A percentile compares a stretch with the other conserved stretches of the same genome.
These are phyloP conservation scores for Neomorphus geoffroyi DNA, from an alignment of 2,797 vertebrate species.

Conservation along the genomic window DNA sequence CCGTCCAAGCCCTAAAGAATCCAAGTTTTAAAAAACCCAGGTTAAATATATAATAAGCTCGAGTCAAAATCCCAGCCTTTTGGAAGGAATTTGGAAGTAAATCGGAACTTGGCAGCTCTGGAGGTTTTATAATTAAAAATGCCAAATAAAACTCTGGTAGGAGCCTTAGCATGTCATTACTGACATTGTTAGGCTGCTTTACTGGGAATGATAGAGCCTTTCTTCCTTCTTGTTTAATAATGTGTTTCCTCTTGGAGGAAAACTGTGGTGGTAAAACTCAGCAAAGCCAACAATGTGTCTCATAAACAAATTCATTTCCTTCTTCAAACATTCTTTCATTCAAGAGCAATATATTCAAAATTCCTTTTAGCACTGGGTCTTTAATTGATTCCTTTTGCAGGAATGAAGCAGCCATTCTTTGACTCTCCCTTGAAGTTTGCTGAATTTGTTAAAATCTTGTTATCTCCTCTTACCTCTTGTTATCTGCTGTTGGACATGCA, in stretches of 20 bases:
- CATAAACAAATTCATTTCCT: slow-evolving; percentile 58
- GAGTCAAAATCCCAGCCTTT: background rate
- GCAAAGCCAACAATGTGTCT: slow-evolving; percentile 36
- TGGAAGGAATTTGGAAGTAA: background rate
- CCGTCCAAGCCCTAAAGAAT: background rate
- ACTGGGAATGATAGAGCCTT: background rate
- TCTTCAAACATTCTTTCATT: slow-evolving; percentile 57
- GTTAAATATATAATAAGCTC: background rate
- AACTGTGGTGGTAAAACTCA: slow-evolving; percentile 42
- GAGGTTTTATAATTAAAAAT: background rate
- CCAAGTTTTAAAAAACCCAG: background rate
- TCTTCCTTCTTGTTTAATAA: slow-evolving; percentile 50
- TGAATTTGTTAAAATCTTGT: background rate
- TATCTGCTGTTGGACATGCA: background rate
- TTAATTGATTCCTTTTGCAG: background rate
- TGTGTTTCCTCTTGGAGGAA: slow-evolving; percentile 53
- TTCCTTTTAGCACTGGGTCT: background rate
- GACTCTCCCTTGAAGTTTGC: background rate
- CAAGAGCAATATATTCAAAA: slow-evolving; percentile 19
- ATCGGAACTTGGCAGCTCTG: background rate
- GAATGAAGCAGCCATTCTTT: background rate
- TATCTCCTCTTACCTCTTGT: background rate
- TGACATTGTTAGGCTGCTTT: background rate
- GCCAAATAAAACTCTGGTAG: background rate
- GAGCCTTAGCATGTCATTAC: background rate